Conservation (phyloP, 2,888 invertebrate genomes). For the Punctoribates punctum region DNA sequence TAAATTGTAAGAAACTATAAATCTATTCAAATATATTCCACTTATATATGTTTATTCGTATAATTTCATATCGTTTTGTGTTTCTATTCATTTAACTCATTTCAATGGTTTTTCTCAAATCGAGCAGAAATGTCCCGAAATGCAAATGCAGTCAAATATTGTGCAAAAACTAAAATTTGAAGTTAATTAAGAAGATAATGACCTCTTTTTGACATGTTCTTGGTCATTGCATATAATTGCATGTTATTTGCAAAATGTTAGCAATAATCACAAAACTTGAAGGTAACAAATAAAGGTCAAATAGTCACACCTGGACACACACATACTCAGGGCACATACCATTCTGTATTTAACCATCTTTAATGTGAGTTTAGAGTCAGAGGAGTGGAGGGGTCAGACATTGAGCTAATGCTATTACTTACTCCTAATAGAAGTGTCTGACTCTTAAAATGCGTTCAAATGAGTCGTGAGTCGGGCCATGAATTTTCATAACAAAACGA, state of each 20-base stretch:
- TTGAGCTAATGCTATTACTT: background rate
- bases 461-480: background rate
- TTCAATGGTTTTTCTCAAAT: background rate
- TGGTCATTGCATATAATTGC: too few species aligned
- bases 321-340: background rate
- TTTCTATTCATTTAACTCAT: background rate
- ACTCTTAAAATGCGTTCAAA: background rate
- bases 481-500: constrained; percentile 17
- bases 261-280: background rate
- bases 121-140: too few species aligned
- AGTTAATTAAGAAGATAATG: too few species aligned
- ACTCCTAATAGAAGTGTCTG: too few species aligned
- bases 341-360: background rate
- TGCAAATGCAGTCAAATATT: too few species aligned
- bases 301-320: constrained; percentile 3
- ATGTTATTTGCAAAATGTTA: too few species aligned
- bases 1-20: background rate
- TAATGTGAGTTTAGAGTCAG: background rate
- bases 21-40: background rate
- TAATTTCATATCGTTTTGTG: background rate
- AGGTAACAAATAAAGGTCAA: background rate
- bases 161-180: too few species aligned
- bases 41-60: background rate
- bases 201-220: too few species aligned
- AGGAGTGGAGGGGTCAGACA: background rate